phyloP scores from a whole-genome alignment of 2,113 vertebrate genomes.

The Lepus americanus region DNA sequence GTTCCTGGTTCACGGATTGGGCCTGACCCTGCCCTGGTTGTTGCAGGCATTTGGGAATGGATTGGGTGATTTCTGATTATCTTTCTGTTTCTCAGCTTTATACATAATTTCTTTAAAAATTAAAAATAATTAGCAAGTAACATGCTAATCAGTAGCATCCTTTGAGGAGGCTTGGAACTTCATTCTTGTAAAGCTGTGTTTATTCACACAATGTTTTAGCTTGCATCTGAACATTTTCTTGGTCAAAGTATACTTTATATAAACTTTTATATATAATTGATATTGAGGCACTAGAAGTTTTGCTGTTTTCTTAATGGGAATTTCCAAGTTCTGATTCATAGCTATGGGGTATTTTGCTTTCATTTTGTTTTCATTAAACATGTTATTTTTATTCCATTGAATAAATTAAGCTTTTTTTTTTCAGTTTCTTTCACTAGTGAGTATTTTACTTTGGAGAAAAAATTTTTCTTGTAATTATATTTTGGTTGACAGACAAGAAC shows the following conservation, averaged over 20 bases:
- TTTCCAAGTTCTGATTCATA: background rate
- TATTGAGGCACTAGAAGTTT: background rate
- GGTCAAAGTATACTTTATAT: background rate
- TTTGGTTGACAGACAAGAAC: background rate
- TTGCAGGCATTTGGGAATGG: no score
- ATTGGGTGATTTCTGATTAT: no score
- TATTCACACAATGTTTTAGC: background rate
- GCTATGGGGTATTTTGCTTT: background rate
- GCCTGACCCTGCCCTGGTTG: no score
- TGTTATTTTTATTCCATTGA: background rate
- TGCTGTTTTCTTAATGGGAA: background rate
- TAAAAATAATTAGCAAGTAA: background rate
- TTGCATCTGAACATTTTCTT: background rate
- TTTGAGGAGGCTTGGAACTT: background rate
- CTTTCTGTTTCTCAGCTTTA: no score
- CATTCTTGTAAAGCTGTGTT: background rate
- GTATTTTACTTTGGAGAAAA: background rate
- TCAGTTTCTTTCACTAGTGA: background rate
- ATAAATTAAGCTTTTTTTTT: background rate
- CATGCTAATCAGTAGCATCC: background rate
- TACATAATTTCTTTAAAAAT: background rate
- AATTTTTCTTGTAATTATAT: background rate
- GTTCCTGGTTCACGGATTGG: no score
- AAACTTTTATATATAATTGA: background rate
- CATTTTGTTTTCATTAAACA: background rate